Evolutionary conservation across 1,140 invertebrate genomes (phyloP).

Genomic region (fruit fly (Drosophila melanogaster)): Release_6_plus_ISO1_MT NT_037436.4:22140001-22140500

Average conservation of each 20-base stretch:
- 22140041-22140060: constrained; percentile 1
- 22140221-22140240: constrained; percentile 63
- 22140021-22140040: constrained; percentile 12
- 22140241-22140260: constrained; percentile 65
- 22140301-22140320: not conserved
- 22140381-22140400: constrained; percentile 73
- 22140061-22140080: constrained; percentile 11
- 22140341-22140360: constrained; percentile 62
- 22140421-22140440: constrained; percentile 3
- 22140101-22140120: constrained; percentile 30
- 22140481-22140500: constrained; percentile 82
- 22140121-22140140: constrained; percentile 29
- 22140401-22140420: constrained; percentile 18
- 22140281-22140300: constrained; percentile 46
- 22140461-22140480: constrained; percentile 74
- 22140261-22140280: constrained; percentile 54
- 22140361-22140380: constrained; percentile 54
- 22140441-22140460: constrained; percentile 63
- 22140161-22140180: constrained; percentile 40
- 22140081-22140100: constrained; percentile 1
- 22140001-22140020: constrained; percentile 15
- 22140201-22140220: constrained; percentile 32
- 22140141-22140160: constrained; percentile 8
- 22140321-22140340: constrained; percentile 35
- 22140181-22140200: constrained; percentile 38